Percentiles rank a stretch among this genome's conserved stretches.
Evolutionary conservation across 2,888 invertebrate species (phyloP).

Genomic region (Zelleria hepariella): DNA sequence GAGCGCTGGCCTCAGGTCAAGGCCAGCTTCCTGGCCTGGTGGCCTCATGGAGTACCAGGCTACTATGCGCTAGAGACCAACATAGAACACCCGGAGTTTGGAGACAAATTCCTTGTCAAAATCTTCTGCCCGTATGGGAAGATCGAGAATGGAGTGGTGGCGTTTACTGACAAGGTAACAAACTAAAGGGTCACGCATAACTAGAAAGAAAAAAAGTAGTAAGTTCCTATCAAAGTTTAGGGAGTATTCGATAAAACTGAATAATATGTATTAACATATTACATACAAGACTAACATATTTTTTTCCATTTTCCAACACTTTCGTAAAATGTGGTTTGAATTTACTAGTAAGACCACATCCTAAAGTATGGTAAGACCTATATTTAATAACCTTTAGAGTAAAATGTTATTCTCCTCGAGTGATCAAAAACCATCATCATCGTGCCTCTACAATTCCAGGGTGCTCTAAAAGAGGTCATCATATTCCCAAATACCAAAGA

Average conservation of each 20-base stretch:
- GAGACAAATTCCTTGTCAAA: slow-evolving; percentile 2
- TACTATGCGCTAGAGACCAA: slow-evolving; percentile 7
- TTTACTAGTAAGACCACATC: no score
- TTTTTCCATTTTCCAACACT: no score
- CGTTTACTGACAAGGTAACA: slow-evolving; percentile 8
- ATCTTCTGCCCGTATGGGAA: slow-evolving; percentile 10
- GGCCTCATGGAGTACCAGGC: slow-evolving; percentile 8
- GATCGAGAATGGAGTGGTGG: slow-evolving; percentile 6
- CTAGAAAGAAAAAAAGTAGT: no score
- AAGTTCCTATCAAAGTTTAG: no score
- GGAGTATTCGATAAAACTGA: no score
- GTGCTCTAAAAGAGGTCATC: slow-evolving; percentile 3
- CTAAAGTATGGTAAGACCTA: no score
- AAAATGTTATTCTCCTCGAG: no score
- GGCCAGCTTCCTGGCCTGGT: slow-evolving; percentile 1
- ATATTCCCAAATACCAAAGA: slow-evolving; percentile 2
- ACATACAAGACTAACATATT: no score
- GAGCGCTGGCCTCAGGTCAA: slow-evolving; percentile 7
- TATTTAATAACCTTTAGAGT: no score
- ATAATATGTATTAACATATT: no score
- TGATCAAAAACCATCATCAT: background rate
- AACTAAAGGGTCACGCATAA: no score
- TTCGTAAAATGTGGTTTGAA: no score
- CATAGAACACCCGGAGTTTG: background rate
- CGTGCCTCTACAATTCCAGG: slow-evolving; percentile 2